Conservation (phyloP, 2,113 vertebrate genomes). For the Sterna hirundo region DNA sequence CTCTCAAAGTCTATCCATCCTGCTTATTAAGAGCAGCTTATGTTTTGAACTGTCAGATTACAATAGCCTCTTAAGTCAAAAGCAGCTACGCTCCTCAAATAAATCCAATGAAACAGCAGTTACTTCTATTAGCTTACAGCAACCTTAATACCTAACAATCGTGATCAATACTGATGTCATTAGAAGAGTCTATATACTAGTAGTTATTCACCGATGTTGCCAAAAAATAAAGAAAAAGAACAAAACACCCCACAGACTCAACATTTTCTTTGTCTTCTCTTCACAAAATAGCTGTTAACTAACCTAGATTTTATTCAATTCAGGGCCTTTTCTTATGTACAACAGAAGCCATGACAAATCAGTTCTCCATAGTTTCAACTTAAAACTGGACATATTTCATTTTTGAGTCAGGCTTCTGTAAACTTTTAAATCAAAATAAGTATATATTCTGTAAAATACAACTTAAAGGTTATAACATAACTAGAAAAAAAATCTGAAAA, state of each 20-base stretch:
- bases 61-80: slow-evolving; percentile 45
- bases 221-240: not conserved
- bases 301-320: slow-evolving; percentile 24
- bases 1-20: slow-evolving; percentile 7
- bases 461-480: not conserved
- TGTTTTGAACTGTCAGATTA: slow-evolving; percentile 52
- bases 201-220: not conserved
- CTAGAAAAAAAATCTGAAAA: not conserved
- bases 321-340: not conserved
- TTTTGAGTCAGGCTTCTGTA: slow-evolving; percentile 12
- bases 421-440: slow-evolving; percentile 9
- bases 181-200: not conserved
- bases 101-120: slow-evolving; percentile 49
- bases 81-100: slow-evolving; percentile 25
- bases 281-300: not conserved
- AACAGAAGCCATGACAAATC: slow-evolving; percentile 24
- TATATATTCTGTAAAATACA: not conserved
- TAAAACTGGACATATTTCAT: not conserved
- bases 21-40: slow-evolving; percentile 46
- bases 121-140: slow-evolving; percentile 7
- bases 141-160: not conserved
- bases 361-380: not conserved
- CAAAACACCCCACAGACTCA: not conserved
- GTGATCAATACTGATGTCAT: not conserved
- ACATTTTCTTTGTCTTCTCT: not conserved